Conservation (phyloP, 2,113 vertebrate species). For the Mesoclemmys tuberculata region DNA sequence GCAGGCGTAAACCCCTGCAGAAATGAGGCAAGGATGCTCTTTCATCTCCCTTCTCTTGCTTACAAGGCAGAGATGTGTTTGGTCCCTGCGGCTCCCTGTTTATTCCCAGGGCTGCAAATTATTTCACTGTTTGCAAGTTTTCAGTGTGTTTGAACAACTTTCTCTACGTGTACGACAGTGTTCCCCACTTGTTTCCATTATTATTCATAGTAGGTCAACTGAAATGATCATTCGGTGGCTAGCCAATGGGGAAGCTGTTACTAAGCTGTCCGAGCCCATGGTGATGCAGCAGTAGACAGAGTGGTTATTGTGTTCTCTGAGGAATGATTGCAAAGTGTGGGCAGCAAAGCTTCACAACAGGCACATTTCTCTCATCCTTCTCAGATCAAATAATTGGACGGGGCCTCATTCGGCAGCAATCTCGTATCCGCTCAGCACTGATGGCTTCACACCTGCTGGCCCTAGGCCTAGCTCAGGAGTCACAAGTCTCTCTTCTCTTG, state of each 20-base stretch:
- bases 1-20: not conserved
- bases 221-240: constrained; percentile 46
- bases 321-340: constrained; percentile 29
- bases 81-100: not conserved
- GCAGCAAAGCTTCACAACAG: not conserved
- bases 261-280: not conserved
- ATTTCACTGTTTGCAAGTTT: not conserved
- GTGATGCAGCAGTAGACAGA: constrained; percentile 42
- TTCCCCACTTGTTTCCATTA: constrained; percentile 53
- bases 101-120: not conserved
- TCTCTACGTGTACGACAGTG: constrained; percentile 22
- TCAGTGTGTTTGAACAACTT: constrained; percentile 43
- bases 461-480: not conserved
- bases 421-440: too few relatives aligned
- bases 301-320: constrained; percentile 55
- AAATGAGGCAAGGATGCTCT: not conserved
- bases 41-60: not conserved
- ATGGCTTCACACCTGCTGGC: not conserved
- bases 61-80: not conserved
- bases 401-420: not conserved
- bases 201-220: constrained; percentile 75
- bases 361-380: not conserved
- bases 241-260: not conserved
- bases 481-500: not conserved
- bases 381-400: accelerated